A percentile compares a stretch with the other conserved stretches of the same genome.
Conservation (phyloP, 2,888 invertebrate species). For the Geophilus truncorum region DNA sequence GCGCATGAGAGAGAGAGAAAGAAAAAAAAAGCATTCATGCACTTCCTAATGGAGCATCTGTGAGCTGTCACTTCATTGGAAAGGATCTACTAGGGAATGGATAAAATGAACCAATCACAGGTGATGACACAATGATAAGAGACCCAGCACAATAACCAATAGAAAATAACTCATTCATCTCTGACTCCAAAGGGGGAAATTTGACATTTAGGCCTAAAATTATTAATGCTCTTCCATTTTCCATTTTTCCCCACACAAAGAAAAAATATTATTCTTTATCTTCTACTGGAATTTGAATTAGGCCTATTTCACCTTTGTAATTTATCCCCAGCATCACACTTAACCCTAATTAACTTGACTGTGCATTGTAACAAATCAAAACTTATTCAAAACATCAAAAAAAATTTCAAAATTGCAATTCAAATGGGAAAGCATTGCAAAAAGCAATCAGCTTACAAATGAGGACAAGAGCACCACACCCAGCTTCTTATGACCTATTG, state of each 20-base stretch:
- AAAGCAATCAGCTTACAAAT: neutral
- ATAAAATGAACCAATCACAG: constrained; percentile 2
- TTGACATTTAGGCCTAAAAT: neutral
- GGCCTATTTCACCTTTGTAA: neutral
- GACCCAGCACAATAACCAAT: neutral
- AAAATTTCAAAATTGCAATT: neutral
- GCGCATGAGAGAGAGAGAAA: too few relatives aligned
- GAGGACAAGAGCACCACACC: neutral
- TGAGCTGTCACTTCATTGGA: constrained; percentile 12
- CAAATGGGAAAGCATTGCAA: neutral
- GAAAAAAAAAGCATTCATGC: neutral
- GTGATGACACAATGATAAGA: neutral
- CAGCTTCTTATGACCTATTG: neutral
- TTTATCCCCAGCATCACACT: neutral
- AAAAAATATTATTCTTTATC: neutral
- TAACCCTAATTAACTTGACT: neutral
- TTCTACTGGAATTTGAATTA: neutral
- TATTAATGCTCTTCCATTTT: neutral
- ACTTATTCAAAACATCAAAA: neutral
- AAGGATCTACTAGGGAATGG: neutral
- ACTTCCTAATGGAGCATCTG: neutral
- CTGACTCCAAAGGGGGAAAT: neutral
- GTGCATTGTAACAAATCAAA: neutral
- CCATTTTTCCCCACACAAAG: neutral
- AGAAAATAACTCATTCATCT: neutral